Evolutionary conservation across 2,888 invertebrate genomes (phyloP), one percentile per base, ranked within the genome.

Genomic region (Blastobasis adustella): DNA sequence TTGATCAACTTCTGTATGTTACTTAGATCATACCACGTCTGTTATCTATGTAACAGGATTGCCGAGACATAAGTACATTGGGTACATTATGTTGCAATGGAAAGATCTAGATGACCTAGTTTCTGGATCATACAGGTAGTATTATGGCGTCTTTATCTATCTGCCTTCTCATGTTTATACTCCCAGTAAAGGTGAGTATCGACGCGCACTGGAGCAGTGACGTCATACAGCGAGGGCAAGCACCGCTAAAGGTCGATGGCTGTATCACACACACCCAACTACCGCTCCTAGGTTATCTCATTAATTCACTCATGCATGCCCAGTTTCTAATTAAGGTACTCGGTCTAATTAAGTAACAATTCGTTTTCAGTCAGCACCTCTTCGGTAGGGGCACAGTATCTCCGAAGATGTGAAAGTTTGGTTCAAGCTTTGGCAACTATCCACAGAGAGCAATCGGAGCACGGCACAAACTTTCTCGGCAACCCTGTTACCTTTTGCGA

Each of bases 381-480:
- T 46, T 63, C 71, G 51, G 68, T 88, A 46, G 92, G 92, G 46
- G 79, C 80, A 46, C 86, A 90, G 66, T 94, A 93, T 73, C 73
- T 92, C 51, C 82, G 93, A 60, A 87, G 89, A 70, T 94, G 93
- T 70, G 93, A 94, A 74, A 93, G 93, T 73, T 76, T 90, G 57
- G 83, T 89, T 40, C 84, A 89, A 56, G 92, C 91, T 5, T 81
- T 88, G 63, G 73, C 76, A 5, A 72, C 76, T 51, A 84, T 93
- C 57, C 73, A 79, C 50, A 76, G 82, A 47, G 90, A 91, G 67
- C 88, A 93, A 62, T 73, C 73, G 5, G 79, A 82, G 23, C 93
- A 93, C 67, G 93, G 93, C 10, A 91, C 91, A 4, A 76, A 63
- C 10, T 85, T 89, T 62, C 77, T 90, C 37, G 89, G 90, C 50